Conservation (phyloP, 1,140 invertebrate genomes). For the Araneus ventricosus region DNA sequence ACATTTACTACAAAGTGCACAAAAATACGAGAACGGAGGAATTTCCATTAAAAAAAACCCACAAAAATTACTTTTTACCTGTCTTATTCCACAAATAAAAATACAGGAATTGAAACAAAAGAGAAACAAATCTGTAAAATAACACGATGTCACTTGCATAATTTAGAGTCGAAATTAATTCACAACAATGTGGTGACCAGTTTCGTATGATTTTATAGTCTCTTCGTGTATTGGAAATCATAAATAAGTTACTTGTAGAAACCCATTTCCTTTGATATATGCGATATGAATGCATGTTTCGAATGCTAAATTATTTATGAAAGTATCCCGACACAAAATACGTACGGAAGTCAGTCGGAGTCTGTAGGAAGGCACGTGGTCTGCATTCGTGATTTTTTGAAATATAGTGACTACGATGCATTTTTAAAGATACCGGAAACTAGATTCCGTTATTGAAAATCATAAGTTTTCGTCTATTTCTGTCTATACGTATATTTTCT, state of each 20-base stretch:
- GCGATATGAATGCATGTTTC: neutral
- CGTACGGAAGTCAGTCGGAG: neutral
- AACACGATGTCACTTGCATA: neutral
- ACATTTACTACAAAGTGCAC: too few species aligned
- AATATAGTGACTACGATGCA: neutral
- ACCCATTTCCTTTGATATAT: neutral
- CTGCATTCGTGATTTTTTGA: neutral
- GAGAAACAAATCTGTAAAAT: neutral
- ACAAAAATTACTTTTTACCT: too few species aligned
- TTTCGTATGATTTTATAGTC: neutral
- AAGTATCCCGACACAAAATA: neutral
- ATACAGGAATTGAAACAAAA: neutral
- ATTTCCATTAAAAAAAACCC: too few species aligned
- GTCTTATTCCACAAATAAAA: neutral
- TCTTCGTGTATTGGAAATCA: neutral
- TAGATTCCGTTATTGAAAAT: neutral
- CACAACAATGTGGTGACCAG: neutral
- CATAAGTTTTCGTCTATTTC: neutral
- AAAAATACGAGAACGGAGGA: too few species aligned
- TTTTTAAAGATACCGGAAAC: neutral
- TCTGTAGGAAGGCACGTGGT: neutral
- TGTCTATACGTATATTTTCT: neutral
- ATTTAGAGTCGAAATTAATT: neutral
- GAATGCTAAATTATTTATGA: slow-evolving; percentile 4
- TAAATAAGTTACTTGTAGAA: neutral